Evolutionary conservation across 2,888 invertebrate species (phyloP).

Genomic region (Lasioglossum leucozonium): DNA sequence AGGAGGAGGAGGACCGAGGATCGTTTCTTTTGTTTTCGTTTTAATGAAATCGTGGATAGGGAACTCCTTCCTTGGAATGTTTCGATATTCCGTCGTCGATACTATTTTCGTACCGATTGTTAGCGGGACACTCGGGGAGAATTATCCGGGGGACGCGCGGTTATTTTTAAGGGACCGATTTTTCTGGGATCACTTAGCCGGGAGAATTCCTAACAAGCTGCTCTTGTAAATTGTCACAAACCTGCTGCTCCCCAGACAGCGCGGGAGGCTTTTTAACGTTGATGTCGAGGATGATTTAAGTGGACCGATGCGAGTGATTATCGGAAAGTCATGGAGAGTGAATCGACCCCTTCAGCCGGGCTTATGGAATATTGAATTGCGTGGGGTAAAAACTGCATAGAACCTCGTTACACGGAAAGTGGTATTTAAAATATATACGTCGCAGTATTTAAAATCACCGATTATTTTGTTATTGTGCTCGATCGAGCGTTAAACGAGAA

Average conservation of each 20-base stretch:
- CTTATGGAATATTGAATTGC: background rate
- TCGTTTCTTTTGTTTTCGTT: background rate
- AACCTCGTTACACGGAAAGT: background rate
- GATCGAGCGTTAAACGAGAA: background rate
- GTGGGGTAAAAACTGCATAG: background rate
- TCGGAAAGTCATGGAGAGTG: background rate
- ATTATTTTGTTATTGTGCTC: background rate
- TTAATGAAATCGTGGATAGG: background rate
- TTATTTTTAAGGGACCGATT: background rate
- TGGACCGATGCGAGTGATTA: constrained; percentile 1
- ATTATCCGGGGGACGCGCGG: background rate
- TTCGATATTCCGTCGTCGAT: background rate
- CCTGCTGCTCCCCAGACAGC: background rate
- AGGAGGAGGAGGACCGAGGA: background rate
- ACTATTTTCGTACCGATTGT: background rate
- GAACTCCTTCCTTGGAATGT: background rate
- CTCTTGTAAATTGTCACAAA: background rate
- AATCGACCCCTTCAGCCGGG: background rate
- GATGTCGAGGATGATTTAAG: background rate
- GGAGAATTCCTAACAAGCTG: background rate
- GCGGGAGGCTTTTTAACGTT: background rate
- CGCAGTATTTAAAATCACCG: background rate
- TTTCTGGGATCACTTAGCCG: background rate
- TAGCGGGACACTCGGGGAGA: background rate
- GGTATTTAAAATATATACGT: background rate